Evolutionary conservation across 2,888 invertebrate genomes (phyloP).

Genomic region (Selenia dentaria): DNA sequence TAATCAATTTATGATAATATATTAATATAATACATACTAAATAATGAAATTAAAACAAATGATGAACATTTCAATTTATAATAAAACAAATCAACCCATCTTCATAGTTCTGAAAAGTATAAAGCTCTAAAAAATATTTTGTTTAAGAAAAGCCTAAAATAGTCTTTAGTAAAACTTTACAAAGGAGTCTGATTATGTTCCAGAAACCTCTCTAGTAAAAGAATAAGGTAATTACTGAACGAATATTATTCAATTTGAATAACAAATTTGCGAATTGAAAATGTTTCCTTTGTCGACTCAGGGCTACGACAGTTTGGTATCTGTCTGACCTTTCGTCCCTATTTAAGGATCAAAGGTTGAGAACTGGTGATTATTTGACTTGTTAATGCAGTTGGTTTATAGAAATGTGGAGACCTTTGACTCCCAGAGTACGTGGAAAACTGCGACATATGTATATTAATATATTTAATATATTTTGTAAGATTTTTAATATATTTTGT

Average conservation of each 20-base stretch:
- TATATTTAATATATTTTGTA: no score
- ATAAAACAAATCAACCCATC: background rate
- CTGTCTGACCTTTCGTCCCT: conserved; percentile 36
- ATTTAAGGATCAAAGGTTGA: conserved; percentile 41
- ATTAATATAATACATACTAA: no score
- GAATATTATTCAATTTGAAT: conserved; percentile 55
- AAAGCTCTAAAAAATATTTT: background rate
- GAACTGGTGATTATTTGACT: conserved; percentile 40
- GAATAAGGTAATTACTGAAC: conserved; percentile 53
- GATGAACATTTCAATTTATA: no score
- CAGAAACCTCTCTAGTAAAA: conserved; percentile 43
- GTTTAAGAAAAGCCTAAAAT: background rate
- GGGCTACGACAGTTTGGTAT: conserved; percentile 21
- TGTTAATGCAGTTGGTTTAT: conserved; percentile 19
- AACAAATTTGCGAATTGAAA: conserved; percentile 52
- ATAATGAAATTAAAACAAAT: no score
- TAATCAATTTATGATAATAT: no score
- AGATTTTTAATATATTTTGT: no score
- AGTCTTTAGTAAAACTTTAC: conserved; percentile 21
- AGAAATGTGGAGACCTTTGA: conserved; percentile 2
- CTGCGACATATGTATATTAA: background rate
- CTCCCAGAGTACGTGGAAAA: no score
- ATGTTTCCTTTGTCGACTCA: conserved; percentile 35
- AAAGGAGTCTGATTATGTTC: conserved; percentile 24
- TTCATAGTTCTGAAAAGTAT: background rate